Conservation (phyloP, 2,113 vertebrate genomes). For the Lepisosteus osseus region DNA sequence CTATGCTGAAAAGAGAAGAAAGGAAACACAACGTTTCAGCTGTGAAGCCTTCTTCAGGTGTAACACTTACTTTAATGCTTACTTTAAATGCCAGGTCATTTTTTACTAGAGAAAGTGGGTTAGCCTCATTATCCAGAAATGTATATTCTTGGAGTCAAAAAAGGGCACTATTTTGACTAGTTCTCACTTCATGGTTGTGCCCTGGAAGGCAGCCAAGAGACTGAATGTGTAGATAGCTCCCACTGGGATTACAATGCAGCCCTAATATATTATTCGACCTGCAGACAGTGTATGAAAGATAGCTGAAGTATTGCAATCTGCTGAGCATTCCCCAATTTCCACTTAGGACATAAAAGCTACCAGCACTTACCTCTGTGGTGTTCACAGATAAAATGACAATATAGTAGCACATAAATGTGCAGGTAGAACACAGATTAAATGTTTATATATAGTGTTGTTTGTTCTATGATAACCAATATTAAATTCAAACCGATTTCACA, state of each 20-base stretch:
- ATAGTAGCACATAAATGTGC: not conserved
- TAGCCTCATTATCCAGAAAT: constrained; percentile 1
- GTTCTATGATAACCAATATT: too few species aligned
- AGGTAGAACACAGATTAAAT: not conserved
- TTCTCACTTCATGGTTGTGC: not conserved
- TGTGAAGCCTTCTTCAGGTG: too few species aligned
- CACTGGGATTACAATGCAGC: not conserved
- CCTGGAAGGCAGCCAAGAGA: constrained; percentile 3
- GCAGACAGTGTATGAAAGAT: not conserved
- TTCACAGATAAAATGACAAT: not conserved
- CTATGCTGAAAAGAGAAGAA: too few species aligned
- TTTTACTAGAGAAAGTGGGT: not conserved
- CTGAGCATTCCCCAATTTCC: not conserved
- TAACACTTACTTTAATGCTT: too few species aligned
- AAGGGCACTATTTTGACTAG: not conserved
- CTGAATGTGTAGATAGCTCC: constrained; percentile 2
- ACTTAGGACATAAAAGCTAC: not conserved
- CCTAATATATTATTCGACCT: not conserved
- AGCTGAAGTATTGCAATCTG: constrained; percentile 1
- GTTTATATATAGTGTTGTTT: too few species aligned
- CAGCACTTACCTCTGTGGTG: not conserved
- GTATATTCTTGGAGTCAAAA: not conserved
- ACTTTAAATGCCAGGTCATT: not conserved
- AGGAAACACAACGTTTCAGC: too few species aligned
- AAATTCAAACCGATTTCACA: too few species aligned